Base-by-base conservation (phyloP, 2,888 invertebrate genomes). In the Vandiemenella viatica region DNA sequence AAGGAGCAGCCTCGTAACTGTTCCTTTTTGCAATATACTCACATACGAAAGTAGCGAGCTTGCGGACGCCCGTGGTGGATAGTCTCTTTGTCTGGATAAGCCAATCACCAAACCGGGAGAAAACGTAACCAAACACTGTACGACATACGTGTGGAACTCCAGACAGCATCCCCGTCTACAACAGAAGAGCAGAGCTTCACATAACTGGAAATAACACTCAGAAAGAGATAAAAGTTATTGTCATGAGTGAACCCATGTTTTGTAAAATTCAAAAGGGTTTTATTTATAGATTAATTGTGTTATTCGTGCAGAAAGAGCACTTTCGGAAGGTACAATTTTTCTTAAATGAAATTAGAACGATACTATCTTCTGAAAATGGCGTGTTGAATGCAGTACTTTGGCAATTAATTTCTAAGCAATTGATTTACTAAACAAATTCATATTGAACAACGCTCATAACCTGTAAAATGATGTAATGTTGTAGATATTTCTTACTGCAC, bases 161-260 rank as follows among this genome's bases (percentile, higher is more conserved):
- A 8, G 57, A 57, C 40, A 53, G 53, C 17, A 58, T 42, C 40
- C 58, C 58, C 18, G 56, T 53, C 58, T 58, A 45, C 21, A 54
- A 56, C 42, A 32, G 13, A 52, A 46, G 20, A 10, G 37, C 21
- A n/a, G n/a, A n/a, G n/a, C n/a, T n/a, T n/a, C n/a, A n/a, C n/a
- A n/a, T n/a, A n/a, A n/a, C n/a, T n/a, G n/a, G n/a, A n/a, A n/a
- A 43, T 5, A 5, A 6, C 5, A 3, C 21, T 43, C 2, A 26
- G 26, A 26, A 8, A 26, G 6, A 8, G 26, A 26, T 26, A 26
- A 6, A 8, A 26, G 6, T 26, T 26, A 26, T 13, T 26, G 26
- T 26, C 7, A 13, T 26, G 26, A 26, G 26, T 6, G 26, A 8
- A 13, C 6, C 26, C 26, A 26, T 13, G 6, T 26, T 26, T 26